phyloP scores from a whole-genome alignment of 1,140 invertebrate species.

The Solen grandis region DNA sequence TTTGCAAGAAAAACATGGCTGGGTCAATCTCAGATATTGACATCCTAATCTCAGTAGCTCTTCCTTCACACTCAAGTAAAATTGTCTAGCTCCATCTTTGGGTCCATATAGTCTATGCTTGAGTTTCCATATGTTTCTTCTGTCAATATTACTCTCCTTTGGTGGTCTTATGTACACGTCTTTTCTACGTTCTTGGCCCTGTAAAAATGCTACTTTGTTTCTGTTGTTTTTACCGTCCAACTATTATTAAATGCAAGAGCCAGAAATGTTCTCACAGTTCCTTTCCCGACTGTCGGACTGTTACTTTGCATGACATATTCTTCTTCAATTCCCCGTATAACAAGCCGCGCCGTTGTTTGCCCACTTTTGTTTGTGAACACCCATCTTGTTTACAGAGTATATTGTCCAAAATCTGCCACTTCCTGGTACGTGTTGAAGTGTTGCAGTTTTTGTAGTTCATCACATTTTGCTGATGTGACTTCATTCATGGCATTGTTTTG shows the following conservation, averaged over 20 bases:
- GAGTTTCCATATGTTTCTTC: not conserved
- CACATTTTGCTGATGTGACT: constrained; percentile 11
- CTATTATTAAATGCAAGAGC: constrained; percentile 33
- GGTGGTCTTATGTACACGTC: not conserved
- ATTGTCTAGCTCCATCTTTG: constrained; percentile 40
- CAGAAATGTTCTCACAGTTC: constrained; percentile 44
- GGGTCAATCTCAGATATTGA: constrained; percentile 29
- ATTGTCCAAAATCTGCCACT: constrained; percentile 9
- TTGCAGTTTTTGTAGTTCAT: not conserved
- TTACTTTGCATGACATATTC: too few species aligned
- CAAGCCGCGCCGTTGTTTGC: constrained; percentile 23
- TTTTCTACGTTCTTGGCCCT: not conserved
- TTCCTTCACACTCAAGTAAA: too few species aligned
- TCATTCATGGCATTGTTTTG: too few species aligned
- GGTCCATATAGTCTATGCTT: not conserved
- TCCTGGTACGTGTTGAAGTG: constrained; percentile 21
- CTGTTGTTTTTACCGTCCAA: constrained; percentile 20
- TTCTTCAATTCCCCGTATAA: constrained; percentile 25
- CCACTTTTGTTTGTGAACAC: constrained; percentile 40
- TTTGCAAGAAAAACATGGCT: constrained; percentile 40
- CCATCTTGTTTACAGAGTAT: not conserved
- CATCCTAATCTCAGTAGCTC: constrained; percentile 23
- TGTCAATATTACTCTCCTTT: not conserved
- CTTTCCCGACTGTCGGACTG: constrained; percentile 55
- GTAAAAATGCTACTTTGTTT: not conserved